A percentile compares a stretch with the other conserved stretches of the same genome.
phyloP scores from a whole-genome alignment of 2,113 vertebrate species.

The Plectropomus leopardus region DNA sequence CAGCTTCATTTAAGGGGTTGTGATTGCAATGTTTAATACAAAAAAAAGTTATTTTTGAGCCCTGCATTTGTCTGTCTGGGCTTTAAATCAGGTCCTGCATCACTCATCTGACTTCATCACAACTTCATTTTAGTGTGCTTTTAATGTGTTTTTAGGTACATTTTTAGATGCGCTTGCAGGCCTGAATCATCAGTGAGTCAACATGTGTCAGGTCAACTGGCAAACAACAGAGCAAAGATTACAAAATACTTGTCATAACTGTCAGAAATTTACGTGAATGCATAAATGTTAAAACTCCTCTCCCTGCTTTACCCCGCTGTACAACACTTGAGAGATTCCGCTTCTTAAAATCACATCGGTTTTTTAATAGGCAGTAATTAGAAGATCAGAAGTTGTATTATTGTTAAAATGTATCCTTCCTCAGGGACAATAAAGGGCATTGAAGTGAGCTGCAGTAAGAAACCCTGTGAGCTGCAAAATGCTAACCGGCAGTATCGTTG shows the following conservation, averaged over 20 bases:
- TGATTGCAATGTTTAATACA: too few relatives aligned
- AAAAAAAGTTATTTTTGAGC: too few relatives aligned
- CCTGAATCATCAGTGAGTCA: not conserved
- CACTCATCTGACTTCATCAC: not conserved
- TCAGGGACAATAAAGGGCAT: constrained; percentile 26
- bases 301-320: not conserved
- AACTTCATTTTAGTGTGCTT: not conserved
- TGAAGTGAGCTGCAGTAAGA: constrained; percentile 35
- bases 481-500: constrained; percentile 38
- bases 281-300: not conserved
- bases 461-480: constrained; percentile 42
- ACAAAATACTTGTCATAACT: not conserved
- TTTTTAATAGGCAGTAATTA: constrained; percentile 47
- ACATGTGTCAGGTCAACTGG: not conserved
- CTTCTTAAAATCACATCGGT: constrained; percentile 26
- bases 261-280: constrained; percentile 12
- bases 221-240: not conserved
- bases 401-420: constrained; percentile 38
- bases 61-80: too few relatives aligned
- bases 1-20: too few relatives aligned
- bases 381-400: constrained; percentile 41
- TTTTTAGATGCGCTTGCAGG: not conserved
- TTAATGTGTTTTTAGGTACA: not conserved
- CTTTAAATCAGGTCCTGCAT: too few relatives aligned
- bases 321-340: constrained; percentile 2